A percentile compares a stretch with the other conserved stretches of the same genome.
These are phyloP conservation scores for Nephotettix cincticeps DNA, from an alignment of 1,140 invertebrate species.

Conservation along the genomic window DNA sequence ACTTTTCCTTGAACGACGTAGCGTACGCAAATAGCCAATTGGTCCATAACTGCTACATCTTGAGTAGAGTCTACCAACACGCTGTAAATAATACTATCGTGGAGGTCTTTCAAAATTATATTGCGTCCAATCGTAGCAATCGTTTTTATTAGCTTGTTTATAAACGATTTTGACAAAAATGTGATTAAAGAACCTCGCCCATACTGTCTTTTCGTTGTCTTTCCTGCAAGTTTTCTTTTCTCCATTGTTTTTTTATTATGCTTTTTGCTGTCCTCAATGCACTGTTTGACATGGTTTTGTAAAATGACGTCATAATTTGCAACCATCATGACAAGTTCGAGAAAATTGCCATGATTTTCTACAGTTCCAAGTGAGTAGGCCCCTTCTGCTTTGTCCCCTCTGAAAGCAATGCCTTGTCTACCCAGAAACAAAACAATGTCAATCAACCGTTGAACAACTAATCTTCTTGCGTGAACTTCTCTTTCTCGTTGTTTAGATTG, in stretches of 20 bases:
- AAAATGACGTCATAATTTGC: conserved; percentile 28
- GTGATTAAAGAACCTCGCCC: conserved; percentile 27
- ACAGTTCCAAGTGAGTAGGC: conserved; percentile 24
- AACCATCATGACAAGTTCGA: conserved; percentile 32
- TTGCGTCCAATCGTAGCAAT: conserved; percentile 24
- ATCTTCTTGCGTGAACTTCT: conserved; percentile 28
- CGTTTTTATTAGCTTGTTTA: conserved; percentile 28
- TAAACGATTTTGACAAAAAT: conserved; percentile 29
- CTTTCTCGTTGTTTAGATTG: conserved; percentile 28
- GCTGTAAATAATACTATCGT: conserved; percentile 27
- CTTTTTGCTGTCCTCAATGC: conserved; percentile 28
- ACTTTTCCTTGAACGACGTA: conserved; percentile 27
- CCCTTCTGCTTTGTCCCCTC: conserved; percentile 28
- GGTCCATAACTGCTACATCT: conserved; percentile 32
- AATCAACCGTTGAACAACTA: conserved; percentile 31
- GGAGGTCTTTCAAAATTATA: conserved; percentile 30
- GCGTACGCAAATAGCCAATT: conserved; percentile 33
- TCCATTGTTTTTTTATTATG: background rate
- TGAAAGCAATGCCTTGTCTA: conserved; percentile 30
- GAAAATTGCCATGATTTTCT: conserved; percentile 33
- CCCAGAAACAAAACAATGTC: conserved; percentile 32
- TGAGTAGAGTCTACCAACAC: conserved; percentile 32
- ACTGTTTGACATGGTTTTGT: conserved; percentile 22
- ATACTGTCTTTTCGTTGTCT: conserved; percentile 6
- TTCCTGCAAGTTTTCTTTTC: conserved; percentile 4